Base-by-base conservation (phyloP, 2,797 vertebrate species). In the Gymnothorax reevesii region DNA sequence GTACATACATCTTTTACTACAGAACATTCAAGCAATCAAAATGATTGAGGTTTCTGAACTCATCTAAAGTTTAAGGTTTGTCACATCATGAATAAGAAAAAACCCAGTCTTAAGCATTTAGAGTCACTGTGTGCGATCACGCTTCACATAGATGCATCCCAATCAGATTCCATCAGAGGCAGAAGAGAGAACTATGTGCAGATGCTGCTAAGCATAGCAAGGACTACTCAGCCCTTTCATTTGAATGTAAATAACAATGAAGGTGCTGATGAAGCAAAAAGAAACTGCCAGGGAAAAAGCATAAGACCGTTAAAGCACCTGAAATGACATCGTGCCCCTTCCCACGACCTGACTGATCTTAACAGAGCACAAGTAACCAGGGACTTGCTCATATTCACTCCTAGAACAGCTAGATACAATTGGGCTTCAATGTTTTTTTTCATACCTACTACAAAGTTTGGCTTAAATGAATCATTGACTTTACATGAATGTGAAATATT, bases 1-100 rank as follows among this genome's bases (percentile, higher is more conserved):
- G 90, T 88, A 89, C 93, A 88, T 90, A 7, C 77, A 93, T 91
- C 86, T 92, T 88, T 92, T 91, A 93, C 89, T 88, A 92, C 90
- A 88, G 87, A 93, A 89, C 92, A 93, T 95, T 95, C 94, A 96
- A 96, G 94, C 95, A 95, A 94, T 90, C 89, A 92, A 88, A 95
- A 92, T 88, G 90, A 91, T 95, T 93, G 93, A 92, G 87, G 62
- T 93, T 88, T 91, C 91, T 54, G 75, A 87, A 88, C 57, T 87
- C 89, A 89, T 92, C 88, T 93, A 91, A 42, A 89, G 91, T 93
- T 93, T 93, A 93, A 93, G 92, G 91, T 94, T 92, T 89, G 90
- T 92, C 92, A 84, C 90, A 88, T 91, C 90, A 91, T 86, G 91
- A 93, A 92, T 85, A 86, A 93, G 25, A 79, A 86, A 60, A 49